Percentiles rank a stretch among this genome's conserved stretches.
These are phyloP conservation scores for Bujurquina vittata DNA, from an alignment of 2,113 vertebrate species.

Conservation along the genomic window DNA sequence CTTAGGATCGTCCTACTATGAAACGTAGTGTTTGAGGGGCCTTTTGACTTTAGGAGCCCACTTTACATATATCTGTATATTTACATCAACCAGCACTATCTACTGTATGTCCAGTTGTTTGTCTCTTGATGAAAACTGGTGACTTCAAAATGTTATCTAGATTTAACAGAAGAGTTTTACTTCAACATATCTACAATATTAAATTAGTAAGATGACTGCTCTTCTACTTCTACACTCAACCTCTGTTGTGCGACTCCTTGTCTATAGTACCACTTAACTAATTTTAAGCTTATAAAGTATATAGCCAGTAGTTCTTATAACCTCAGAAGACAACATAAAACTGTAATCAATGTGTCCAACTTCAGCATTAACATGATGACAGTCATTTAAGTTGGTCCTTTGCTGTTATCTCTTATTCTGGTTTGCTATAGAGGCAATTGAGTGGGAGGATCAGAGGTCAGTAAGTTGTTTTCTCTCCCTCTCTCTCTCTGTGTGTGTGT, in stretches of 20 bases:
- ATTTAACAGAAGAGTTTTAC: neutral
- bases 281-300: neutral
- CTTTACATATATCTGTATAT: neutral
- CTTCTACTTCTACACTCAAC: neutral
- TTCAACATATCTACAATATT: neutral
- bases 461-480: constrained; percentile 43
- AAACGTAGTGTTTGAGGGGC: neutral
- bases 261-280: neutral
- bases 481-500: constrained; percentile 11
- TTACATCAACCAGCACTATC: neutral
- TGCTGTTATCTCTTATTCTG: constrained; percentile 3
- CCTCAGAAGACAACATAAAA: neutral
- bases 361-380: constrained; percentile 4
- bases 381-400: constrained; percentile 6
- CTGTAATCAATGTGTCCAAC: neutral
- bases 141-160: neutral
- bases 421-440: neutral
- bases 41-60: neutral
- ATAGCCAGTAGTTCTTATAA: neutral
- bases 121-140: neutral
- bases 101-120: neutral
- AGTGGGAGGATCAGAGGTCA: constrained; percentile 62
- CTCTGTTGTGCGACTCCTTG: neutral
- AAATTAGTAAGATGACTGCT: constrained; percentile 6
- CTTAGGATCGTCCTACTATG: no score